Evolutionary conservation across 2,888 invertebrate species (phyloP).

Genomic region (Autographa gamma): DNA sequence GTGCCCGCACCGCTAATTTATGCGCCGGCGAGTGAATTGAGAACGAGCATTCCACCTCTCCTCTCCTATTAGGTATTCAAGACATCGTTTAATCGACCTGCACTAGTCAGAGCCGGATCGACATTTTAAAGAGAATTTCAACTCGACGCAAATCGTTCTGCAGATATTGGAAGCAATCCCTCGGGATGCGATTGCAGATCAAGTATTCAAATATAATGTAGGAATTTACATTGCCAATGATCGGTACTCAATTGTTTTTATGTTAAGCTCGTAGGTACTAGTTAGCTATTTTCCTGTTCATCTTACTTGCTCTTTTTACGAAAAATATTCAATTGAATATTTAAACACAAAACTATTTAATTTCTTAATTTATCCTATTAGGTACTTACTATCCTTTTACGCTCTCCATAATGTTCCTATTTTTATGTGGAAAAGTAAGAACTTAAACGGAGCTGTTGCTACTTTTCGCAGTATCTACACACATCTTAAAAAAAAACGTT

Average conservation of each 20-base stretch:
- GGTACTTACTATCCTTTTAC: neutral
- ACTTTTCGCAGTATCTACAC: too few relatives aligned
- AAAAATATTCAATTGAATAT: neutral
- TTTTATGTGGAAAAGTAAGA: neutral
- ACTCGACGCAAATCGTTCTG: conserved; percentile 72
- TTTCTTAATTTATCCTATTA: neutral
- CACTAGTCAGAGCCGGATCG: conserved; percentile 68
- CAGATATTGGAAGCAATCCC: conserved; percentile 73
- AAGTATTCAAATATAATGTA: conserved; percentile 65
- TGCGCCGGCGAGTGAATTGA: conserved; percentile 79
- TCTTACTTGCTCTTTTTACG: neutral
- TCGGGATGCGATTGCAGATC: conserved; percentile 67
- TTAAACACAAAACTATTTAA: neutral
- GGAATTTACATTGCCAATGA: conserved; percentile 60
- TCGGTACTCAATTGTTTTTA: conserved; percentile 51
- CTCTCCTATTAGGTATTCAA: conserved; percentile 84
- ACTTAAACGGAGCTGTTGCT: too few relatives aligned
- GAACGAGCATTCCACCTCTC: conserved; percentile 75
- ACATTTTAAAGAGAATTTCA: conserved; percentile 77
- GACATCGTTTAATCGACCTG: conserved; percentile 84
- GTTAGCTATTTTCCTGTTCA: neutral
- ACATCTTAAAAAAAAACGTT: too few relatives aligned
- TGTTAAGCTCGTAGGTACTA: conserved; percentile 2
- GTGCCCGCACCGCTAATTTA: conserved; percentile 83
- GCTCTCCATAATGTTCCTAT: neutral